Conservation (phyloP, 2,113 vertebrate genomes). For the Amazona guildingii region DNA sequence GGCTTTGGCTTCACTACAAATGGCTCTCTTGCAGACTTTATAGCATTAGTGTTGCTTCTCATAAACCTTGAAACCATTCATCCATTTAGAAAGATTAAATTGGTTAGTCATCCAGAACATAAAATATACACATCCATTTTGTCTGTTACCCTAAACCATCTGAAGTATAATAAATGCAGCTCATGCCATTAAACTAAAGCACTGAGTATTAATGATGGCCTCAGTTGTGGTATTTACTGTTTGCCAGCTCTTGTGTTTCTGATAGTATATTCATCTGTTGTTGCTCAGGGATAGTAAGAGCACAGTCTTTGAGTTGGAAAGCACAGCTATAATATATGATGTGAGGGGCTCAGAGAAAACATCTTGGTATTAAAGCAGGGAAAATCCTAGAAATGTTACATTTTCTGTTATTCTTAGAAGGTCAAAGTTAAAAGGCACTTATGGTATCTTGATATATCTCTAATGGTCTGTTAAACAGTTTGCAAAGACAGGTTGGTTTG, state of each 20-base stretch:
- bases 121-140: slow-evolving; percentile 53
- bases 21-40: slow-evolving; percentile 55
- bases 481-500: background rate
- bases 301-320: slow-evolving; percentile 10
- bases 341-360: slow-evolving; percentile 22
- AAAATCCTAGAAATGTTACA: background rate
- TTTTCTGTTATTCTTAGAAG: background rate
- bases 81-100: slow-evolving; percentile 66
- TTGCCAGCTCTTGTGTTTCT: slow-evolving; percentile 31
- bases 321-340: background rate
- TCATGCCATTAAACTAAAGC: slow-evolving; percentile 12
- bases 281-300: background rate
- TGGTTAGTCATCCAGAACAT: slow-evolving; percentile 64
- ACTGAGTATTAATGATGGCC: background rate
- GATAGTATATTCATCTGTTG: slow-evolving; percentile 13
- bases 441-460: background rate
- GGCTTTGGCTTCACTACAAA: slow-evolving; percentile 65
- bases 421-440: background rate
- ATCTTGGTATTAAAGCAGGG: background rate
- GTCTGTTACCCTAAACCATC: slow-evolving; percentile 45
- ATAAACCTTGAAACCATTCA: slow-evolving; percentile 65
- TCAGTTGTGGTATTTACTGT: background rate
- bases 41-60: slow-evolving; percentile 61
- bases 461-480: background rate
- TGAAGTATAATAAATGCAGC: slow-evolving; percentile 19